These are phyloP conservation scores for Watsonalla binaria DNA, from an alignment of 2,888 invertebrate species.

Conservation along the genomic window DNA sequence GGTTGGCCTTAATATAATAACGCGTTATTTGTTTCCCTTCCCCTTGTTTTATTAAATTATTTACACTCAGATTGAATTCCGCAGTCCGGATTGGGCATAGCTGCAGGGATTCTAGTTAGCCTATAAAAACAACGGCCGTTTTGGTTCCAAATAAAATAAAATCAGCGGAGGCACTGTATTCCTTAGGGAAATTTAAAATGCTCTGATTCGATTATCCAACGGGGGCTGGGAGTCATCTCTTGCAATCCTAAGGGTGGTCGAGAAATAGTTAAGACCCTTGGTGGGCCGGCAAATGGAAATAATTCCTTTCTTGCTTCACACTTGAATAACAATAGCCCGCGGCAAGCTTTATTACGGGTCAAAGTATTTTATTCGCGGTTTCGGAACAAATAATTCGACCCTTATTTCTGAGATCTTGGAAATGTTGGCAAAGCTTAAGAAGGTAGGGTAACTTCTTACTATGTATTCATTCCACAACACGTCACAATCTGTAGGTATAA, in stretches of 20 bases:
- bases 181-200: conserved; percentile 37
- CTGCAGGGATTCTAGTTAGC: background rate
- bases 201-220: conserved; percentile 32
- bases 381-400: background rate
- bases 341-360: background rate
- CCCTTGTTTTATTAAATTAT: background rate
- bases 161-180: conserved; percentile 10
- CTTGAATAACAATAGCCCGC: background rate
- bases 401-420: too few species aligned
- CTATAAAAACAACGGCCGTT: conserved; percentile 1
- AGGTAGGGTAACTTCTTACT: too few species aligned
- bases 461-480: too few species aligned
- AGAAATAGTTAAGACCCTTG: conserved; percentile 17
- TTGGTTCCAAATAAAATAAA: conserved; percentile 18
- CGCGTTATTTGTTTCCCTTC: too few species aligned
- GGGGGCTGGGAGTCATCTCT: conserved; percentile 9
- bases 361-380: background rate
- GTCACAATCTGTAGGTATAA: too few species aligned
- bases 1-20: too few species aligned
- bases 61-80: background rate
- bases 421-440: too few species aligned
- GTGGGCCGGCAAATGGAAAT: conserved; percentile 11
- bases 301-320: background rate
- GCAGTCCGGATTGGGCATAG: background rate
- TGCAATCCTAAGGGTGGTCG: conserved; percentile 12